These are phyloP conservation scores for Coracopsis vasa DNA, from an alignment of 2,113 vertebrate species.

Conservation along the genomic window DNA sequence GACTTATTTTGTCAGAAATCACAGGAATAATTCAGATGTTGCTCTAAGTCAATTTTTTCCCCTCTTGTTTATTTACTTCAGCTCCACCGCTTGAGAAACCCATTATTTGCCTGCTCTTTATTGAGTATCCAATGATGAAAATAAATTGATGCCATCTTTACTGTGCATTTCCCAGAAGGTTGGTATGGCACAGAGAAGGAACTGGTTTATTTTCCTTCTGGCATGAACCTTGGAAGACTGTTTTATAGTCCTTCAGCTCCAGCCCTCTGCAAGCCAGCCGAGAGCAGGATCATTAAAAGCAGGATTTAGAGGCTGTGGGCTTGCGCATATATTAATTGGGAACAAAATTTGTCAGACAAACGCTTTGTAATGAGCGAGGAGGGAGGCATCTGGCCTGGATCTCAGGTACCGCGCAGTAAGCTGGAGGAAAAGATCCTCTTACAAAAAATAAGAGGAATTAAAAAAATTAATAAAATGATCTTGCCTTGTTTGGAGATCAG, in stretches of 20 bases:
- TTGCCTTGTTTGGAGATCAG: slow-evolving; percentile 25
- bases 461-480: background rate
- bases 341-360: background rate
- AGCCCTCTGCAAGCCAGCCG: background rate
- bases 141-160: background rate
- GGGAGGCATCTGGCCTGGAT: background rate
- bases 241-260: slow-evolving; percentile 29
- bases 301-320: background rate
- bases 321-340: background rate
- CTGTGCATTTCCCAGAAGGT: slow-evolving; percentile 10
- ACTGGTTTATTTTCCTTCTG: background rate
- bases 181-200: background rate
- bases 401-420: background rate
- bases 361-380: background rate
- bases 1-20: background rate
- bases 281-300: background rate
- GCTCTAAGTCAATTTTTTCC: background rate
- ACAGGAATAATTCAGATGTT: background rate
- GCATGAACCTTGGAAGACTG: background rate
- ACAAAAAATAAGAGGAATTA: background rate
- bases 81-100: background rate
- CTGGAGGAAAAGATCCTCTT: background rate
- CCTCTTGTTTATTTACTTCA: background rate
- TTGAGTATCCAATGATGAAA: slow-evolving; percentile 4
- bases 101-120: background rate